Conservation (phyloP, 2,113 vertebrate genomes). For the Gasterosteus aculeatus region DNA sequence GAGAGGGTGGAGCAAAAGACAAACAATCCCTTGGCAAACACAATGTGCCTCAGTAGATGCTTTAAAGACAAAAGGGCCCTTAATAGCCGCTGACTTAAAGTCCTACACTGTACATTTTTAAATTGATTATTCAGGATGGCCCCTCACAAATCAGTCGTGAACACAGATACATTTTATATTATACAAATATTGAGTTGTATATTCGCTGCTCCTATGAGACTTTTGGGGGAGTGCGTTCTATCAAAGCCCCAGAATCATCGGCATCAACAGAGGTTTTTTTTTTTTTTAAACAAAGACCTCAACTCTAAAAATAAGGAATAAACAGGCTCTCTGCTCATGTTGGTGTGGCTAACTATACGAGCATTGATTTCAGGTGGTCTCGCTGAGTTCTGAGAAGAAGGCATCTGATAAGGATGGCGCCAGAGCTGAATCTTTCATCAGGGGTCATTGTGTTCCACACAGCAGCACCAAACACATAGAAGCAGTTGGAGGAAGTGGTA, state of each 20-base stretch:
- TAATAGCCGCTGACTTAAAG: conserved; percentile 8
- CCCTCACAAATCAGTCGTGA: not conserved
- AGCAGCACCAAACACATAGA: conserved; percentile 72
- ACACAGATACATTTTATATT: no score
- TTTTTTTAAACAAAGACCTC: conserved; percentile 23
- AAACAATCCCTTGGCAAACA: conserved; percentile 62
- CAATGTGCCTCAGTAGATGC: conserved; percentile 46
- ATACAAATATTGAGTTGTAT: not conserved
- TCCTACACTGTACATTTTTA: conserved; percentile 1
- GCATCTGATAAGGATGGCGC: conserved; percentile 79
- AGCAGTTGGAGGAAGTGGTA: conserved; percentile 78
- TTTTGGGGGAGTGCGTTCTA: not conserved
- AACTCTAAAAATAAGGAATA: not conserved
- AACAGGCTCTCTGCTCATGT: conserved; percentile 7
- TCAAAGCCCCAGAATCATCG: not conserved
- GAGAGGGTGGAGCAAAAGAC: conserved; percentile 71
- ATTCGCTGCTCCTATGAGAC: not conserved
- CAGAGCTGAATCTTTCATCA: conserved; percentile 78
- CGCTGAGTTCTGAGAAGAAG: conserved; percentile 60
- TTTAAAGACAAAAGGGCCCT: conserved; percentile 47
- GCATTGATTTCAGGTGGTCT: conserved; percentile 64
- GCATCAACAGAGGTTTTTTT: not conserved
- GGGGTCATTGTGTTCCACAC: conserved; percentile 77
- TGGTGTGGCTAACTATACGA: conserved; percentile 10
- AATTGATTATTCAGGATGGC: not conserved